Conservation (phyloP, 1,140 invertebrate species). For the Listronotus bonariensis region DNA sequence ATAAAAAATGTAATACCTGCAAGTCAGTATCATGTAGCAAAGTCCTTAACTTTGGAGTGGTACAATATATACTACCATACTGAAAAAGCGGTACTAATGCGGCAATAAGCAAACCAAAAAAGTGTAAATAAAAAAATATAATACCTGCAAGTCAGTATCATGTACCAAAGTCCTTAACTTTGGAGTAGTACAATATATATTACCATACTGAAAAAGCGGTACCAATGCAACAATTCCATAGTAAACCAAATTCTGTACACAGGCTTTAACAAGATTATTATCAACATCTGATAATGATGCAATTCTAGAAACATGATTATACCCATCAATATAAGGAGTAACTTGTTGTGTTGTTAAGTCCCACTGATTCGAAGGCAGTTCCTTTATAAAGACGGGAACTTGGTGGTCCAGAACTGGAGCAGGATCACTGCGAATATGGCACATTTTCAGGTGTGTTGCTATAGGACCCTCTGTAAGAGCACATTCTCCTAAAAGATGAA, state of each 20-base stretch:
- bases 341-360: conserved; percentile 91
- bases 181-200: conserved; percentile 89
- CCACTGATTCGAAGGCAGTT: conserved; percentile 70
- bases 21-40: conserved; percentile 71
- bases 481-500: conserved; percentile 48
- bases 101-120: too few species aligned
- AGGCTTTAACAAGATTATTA: conserved; percentile 91
- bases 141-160: conserved; percentile 64
- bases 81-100: conserved; percentile 88
- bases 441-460: conserved; percentile 80
- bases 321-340: conserved; percentile 88
- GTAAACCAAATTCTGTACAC: conserved; percentile 90
- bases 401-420: conserved; percentile 85
- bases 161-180: conserved; percentile 74
- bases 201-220: conserved; percentile 92
- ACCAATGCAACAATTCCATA: conserved; percentile 76
- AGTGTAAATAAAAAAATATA: not conserved
- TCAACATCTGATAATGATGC: conserved; percentile 87
- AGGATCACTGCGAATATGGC: conserved; percentile 77
- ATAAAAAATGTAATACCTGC: conserved; percentile 38
- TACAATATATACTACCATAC: conserved; percentile 91
- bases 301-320: conserved; percentile 87
- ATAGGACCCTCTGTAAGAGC: conserved; percentile 71
- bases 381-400: conserved; percentile 82
- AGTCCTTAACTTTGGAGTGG: conserved; percentile 79